Evolutionary conservation across 2,888 invertebrate species (phyloP), one percentile per base, ranked within the genome.

Genomic region (Gnatocerus cornutus): DNA sequence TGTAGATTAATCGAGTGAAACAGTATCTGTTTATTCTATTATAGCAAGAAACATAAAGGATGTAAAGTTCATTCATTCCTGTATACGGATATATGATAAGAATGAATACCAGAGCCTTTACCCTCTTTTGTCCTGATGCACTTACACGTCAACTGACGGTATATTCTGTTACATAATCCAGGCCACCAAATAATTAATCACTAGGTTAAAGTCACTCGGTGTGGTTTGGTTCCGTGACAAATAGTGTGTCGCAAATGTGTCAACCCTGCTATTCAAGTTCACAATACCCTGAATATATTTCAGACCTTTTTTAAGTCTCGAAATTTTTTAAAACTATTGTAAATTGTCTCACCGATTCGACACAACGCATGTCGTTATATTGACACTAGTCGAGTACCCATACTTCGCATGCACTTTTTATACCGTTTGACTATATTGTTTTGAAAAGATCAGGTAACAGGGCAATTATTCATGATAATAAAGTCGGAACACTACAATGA

Each of bases 161-260:
- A 72, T 74, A 76, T 77, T 78, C 73, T 74, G 78, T 77, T 77
- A 78, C 76, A 80, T 81, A 80, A 81, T 82, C 81, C 80, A 78
- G 80, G 78, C 78, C 76, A 73, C 71, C 74, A 53, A 64, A 82
- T 81, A 82, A 82, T 83, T 83, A 83, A 83, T 83, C 82, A 83
- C 77, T 66, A 74, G 70, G 71, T 76, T 77, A 74, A 74, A 75
- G 73, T 33, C 73, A 75, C 73, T 78, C 71, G 72, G 79, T 82
- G 82, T 76, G 83, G 82, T 80, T 80, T 78, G 74, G 72, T 76
- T 71, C 81, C 78, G 77, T 83, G 83, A 83, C 83, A 82, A 82
- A 82, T 83, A 80, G 82, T 82, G 74, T 81, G 80, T 82, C 81
- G 78, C 76, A 74, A 77, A 82, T 80, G 79, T 82, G 83, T 82